Evolutionary conservation across 2,888 invertebrate genomes (phyloP), one percentile per base, ranked within the genome.

Genomic region (Coenonympha glycerion): DNA sequence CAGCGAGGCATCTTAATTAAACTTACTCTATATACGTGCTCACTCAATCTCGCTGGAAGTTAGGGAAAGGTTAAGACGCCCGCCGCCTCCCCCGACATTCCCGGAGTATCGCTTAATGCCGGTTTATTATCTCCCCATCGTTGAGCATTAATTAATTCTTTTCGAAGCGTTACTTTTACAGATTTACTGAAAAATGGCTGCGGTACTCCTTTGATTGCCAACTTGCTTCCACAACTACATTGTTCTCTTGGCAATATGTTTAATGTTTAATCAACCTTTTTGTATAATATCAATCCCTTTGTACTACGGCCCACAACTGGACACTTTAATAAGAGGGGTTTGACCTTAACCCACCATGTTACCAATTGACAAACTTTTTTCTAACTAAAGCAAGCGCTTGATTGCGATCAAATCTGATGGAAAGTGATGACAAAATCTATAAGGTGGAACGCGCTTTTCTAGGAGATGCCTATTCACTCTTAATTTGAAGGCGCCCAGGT

Each of bases 21-120:
- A 79, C 69, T 80, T 75, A 70, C 84, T 85, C 86, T 81, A 79
- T 85, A 79, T 76, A 79, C 71, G 76, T 86, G 78, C 78, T 63
- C 79, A 76, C 80, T 83, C 84, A 82, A 82, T 83, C 82, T 82
- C 81, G 78, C 81, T 74, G 69, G 73, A 85, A 85, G 79, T 85
- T 84, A 81, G 74, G 79, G 78, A 79, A 82, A 82, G 83, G 81
- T 83, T 79, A 79, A 78, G 71, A 67, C 73, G 60, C 67, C 59
- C 44, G 60, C 58, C 64, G 60, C 67, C 66, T 58, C 64, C 60
- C 67, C 66, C 59, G 64, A 69, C 76, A 73, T 76, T 78, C 77
- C 77, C 80, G 71, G 83, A 85, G 84, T 86, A 85, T 80, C 82
- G 78, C 75, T 80, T 80, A 79, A 83, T 82, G 76, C 78, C 80